Base-by-base conservation (phyloP, 2,113 vertebrate species). In the Nettapus auritus region DNA sequence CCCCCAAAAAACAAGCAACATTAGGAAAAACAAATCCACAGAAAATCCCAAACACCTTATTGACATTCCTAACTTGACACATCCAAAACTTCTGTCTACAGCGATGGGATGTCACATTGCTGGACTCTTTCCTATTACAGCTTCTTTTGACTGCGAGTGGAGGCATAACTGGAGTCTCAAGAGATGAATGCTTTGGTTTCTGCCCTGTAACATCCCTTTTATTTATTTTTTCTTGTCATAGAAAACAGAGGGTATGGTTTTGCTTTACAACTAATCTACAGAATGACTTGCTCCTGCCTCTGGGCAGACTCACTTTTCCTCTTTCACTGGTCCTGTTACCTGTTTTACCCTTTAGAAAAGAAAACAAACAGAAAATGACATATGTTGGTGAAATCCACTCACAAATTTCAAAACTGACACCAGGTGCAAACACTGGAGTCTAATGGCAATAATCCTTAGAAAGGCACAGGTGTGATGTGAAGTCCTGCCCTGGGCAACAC, bases 11-110 rank as follows among this genome's bases (percentile, higher is more conserved):
- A 5, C 10, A 50, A 55, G 55, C 9, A n/a, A 73, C 55, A 52
- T 19, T 63, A 28, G 23, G 48, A 11, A 52, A 52, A 40, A 63
- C 28, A 63, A 38, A 28, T 63, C 36, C 60, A 28, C 25, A 63
- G 9, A 38, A 38, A 77, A 56, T 0, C 0, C 7, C 4, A 11
- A 13, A 40, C 1, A 17, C 1, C 5, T 73, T 73, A 44, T 22
- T 53, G 4, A 8, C 19, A 26, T 53, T 67, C 9, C 40, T 52
- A 46, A 31, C 14, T 36, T 46, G 13, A 85, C 13, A 34, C 4
- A 82, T 52, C 4, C 0, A 31, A 88, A 75, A 57, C 46, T 26
- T 79, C 52, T 86, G 8, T n/a, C 12, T 71, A 5, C 52, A 79
- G 9, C 5, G 64, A 50, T 17, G 55, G 23, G 26, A 73, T 0